These are phyloP conservation scores for Cladopsammia gracilis DNA, from an alignment of 64 coral and sea anemone species.

Conservation along the genomic window DNA sequence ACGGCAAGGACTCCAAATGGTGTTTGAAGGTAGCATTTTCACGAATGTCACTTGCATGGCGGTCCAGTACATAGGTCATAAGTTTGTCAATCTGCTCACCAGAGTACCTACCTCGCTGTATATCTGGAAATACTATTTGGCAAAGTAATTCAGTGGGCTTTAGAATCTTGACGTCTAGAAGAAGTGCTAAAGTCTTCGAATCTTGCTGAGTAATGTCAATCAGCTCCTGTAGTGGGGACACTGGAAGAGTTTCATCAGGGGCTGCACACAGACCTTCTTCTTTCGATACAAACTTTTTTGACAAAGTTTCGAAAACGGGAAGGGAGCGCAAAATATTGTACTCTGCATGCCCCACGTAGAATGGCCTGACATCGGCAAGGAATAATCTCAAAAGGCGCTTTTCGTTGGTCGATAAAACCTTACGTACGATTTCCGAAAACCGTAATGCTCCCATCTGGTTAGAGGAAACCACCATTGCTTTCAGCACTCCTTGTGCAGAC, in stretches of 20 bases:
- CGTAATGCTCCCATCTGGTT: neutral
- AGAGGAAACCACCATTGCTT: conserved; percentile 29
- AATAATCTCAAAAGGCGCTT: conserved; percentile 71
- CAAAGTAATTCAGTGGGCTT: conserved; percentile 52
- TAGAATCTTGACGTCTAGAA: conserved; percentile 42
- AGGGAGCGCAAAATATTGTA: conserved; percentile 29
- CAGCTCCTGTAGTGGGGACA: conserved; percentile 9
- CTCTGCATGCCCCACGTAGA: neutral
- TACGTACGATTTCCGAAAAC: neutral
- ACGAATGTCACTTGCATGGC: conserved; percentile 24
- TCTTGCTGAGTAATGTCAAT: conserved; percentile 48
- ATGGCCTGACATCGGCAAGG: conserved; percentile 27
- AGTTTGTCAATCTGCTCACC: conserved; percentile 62
- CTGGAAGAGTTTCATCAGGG: conserved; percentile 29
- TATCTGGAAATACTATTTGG: conserved; percentile 50
- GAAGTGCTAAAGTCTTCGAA: conserved; percentile 24
- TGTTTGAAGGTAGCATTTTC: conserved; percentile 20
- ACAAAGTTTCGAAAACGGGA: conserved; percentile 65
- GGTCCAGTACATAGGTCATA: conserved; percentile 59
- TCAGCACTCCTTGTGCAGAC: conserved; percentile 58
- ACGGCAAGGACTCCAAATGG: conserved; percentile 2
- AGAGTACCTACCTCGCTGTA: neutral
- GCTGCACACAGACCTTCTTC: conserved; percentile 57
- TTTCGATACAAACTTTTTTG: conserved; percentile 60
- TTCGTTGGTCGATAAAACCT: neutral